Evolutionary conservation across 1,140 invertebrate species (phyloP), one percentile per base, ranked within the genome.

Genomic region (Megalopta genalis): DNA sequence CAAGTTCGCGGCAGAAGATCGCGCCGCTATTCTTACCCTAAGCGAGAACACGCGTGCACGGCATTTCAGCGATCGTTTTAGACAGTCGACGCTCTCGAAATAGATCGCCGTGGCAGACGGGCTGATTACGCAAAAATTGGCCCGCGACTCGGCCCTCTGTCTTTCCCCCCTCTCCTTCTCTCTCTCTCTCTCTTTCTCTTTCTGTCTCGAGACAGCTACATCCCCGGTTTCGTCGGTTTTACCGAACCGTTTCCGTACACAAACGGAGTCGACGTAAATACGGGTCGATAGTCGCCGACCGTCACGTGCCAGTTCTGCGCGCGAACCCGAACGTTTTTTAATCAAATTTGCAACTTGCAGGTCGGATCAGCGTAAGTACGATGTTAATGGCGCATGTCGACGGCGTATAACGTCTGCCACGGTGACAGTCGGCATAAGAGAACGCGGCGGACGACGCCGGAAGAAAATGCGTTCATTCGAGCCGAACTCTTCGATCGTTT

Each of bases 111-210:
- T 14, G n/a, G 27, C 64, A 42, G 46, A 66, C 23, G 46, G 6
- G 21, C 59, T 16, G 27, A 71, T 85, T 78, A 81, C 52, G 39
- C 59, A 78, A 85, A 81, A 70, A 57, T 81, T 81, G 72, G 46
- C 66, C 18, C 5, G 27, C 18, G 16, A 8, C 6, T 23, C 25
- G 25, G 23, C 8, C 25, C 9, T 21, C 7, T n/a, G 18, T 2
- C n/a, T 7, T 6, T n/a, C 8, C n/a, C 8, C 1, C 18, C 18
- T 1, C 18, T 4, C 12, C 2, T 16, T 12, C 14, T 14, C 16
- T 52, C 16, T n/a, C 52, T n/a, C 16, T 54, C 16, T 52, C 6
- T 2, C 49, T 21, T 16, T 6, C 14, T 18, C 49, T 52, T 21
- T 52, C 49, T 52, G 5, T 14, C 18, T 6, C 49, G 16, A 21